Evolutionary conservation across 2,797 vertebrate species (phyloP).

Genomic region (Enteromius radiatus): DNA sequence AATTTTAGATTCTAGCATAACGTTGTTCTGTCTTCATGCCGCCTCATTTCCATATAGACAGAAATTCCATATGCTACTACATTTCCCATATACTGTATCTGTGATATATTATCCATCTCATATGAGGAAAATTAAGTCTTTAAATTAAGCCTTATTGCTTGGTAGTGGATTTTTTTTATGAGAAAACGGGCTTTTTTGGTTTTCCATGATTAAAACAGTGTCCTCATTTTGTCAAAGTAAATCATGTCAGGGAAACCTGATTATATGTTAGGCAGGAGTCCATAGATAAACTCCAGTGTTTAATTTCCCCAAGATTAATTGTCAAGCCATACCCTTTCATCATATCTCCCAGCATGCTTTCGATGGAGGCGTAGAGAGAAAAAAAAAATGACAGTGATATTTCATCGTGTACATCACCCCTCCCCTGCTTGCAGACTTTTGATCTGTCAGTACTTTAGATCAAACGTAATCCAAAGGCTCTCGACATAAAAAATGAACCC

Average conservation of each 20-base stretch:
- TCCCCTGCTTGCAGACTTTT: constrained; percentile 16
- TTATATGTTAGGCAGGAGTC: constrained; percentile 37
- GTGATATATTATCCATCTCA: constrained; percentile 5
- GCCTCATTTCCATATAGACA: constrained; percentile 50
- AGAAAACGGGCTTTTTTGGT: constrained; percentile 15
- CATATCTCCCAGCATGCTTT: constrained; percentile 28
- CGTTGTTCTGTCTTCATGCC: neutral
- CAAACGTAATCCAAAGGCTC: constrained; percentile 24
- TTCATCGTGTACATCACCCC: constrained; percentile 13
- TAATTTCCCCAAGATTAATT: constrained; percentile 47
- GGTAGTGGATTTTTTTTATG: constrained; percentile 7
- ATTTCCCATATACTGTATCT: neutral
- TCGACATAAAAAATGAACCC: constrained; percentile 19
- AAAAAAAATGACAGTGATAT: constrained; percentile 13
- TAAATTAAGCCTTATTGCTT: constrained; percentile 33
- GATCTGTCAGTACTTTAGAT: constrained; percentile 40
- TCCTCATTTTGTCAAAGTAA: constrained; percentile 48
- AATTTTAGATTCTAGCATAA: constrained; percentile 28
- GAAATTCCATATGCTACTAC: constrained; percentile 25
- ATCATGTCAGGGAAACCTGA: constrained; percentile 39
- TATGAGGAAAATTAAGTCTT: constrained; percentile 20
- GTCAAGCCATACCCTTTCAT: constrained; percentile 42
- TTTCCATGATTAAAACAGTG: constrained; percentile 30
- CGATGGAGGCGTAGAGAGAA: neutral
- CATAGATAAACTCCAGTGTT: constrained; percentile 26